Evolutionary conservation across 1,140 invertebrate species (phyloP).

Genomic region (Drosophila littoralis): DNA sequence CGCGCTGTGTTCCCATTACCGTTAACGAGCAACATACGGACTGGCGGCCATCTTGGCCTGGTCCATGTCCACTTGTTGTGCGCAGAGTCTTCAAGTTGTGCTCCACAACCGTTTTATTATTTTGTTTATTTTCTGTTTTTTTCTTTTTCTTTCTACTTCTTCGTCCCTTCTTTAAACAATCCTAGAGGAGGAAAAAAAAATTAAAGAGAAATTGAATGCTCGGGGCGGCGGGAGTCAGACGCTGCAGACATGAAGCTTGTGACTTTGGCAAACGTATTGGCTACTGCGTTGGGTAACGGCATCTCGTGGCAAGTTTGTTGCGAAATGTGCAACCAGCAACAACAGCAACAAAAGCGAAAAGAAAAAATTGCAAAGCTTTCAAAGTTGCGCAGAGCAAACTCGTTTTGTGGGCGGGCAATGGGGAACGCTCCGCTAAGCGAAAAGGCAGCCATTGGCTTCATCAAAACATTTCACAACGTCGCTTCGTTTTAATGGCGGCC

Average conservation of each 20-base stretch:
- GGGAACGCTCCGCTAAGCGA: slow-evolving; percentile 8
- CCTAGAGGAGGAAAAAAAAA: slow-evolving; percentile 49
- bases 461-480: slow-evolving; percentile 72
- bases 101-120: neutral
- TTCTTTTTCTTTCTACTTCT: slow-evolving; percentile 11
- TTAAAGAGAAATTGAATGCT: slow-evolving; percentile 69
- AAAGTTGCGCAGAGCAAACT: slow-evolving; percentile 30
- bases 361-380: slow-evolving; percentile 26
- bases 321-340: slow-evolving; percentile 65
- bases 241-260: slow-evolving; percentile 55
- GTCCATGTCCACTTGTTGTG: slow-evolving; percentile 43
- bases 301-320: slow-evolving; percentile 63
- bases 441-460: slow-evolving; percentile 53
- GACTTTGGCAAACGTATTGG: slow-evolving; percentile 60
- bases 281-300: slow-evolving; percentile 1
- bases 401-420: slow-evolving; percentile 10
- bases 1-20: slow-evolving; percentile 22
- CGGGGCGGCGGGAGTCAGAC: slow-evolving; percentile 23
- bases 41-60: slow-evolving; percentile 11
- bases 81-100: slow-evolving; percentile 47
- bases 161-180: slow-evolving; percentile 58
- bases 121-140: neutral
- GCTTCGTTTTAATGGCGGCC: slow-evolving; percentile 70
- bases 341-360: neutral
- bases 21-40: slow-evolving; percentile 56